These are phyloP conservation scores for Bambusicola thoracicus DNA, from an alignment of 2,113 vertebrate genomes.

Conservation along the genomic window DNA sequence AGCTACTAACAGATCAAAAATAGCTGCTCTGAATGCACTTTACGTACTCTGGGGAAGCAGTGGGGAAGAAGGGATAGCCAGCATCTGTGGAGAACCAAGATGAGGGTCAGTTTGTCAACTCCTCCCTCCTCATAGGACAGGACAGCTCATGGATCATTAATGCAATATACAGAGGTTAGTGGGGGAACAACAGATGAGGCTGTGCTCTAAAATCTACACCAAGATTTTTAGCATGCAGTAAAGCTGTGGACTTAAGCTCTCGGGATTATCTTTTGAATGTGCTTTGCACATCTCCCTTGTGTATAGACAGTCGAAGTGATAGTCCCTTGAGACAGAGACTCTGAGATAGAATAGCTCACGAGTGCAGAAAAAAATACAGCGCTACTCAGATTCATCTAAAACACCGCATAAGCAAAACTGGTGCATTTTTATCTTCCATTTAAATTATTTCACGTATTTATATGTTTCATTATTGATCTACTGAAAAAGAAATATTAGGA, in stretches of 20 bases:
- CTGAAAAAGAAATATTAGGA: background rate
- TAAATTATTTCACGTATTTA: background rate
- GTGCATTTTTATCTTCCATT: background rate
- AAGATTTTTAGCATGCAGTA: background rate
- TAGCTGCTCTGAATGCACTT: background rate
- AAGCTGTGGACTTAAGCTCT: background rate
- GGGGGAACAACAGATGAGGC: background rate
- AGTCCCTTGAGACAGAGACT: background rate
- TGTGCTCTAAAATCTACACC: background rate
- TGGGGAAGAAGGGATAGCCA: background rate
- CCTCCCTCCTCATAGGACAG: background rate
- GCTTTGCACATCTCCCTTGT: background rate
- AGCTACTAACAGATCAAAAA: background rate
- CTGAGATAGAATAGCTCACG: rapidly evolving
- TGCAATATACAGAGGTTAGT: background rate
- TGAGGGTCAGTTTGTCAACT: background rate
- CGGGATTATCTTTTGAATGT: background rate
- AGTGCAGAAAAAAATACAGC: background rate
- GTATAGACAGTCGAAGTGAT: background rate
- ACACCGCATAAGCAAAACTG: rapidly evolving
- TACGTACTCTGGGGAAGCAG: background rate
- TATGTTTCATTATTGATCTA: background rate
- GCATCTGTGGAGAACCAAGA: background rate
- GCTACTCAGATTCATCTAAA: background rate
- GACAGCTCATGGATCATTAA: background rate